Evolutionary conservation across 2,888 invertebrate species (phyloP), one percentile per base, ranked within the genome.

Genomic region (Protonemura montana): DNA sequence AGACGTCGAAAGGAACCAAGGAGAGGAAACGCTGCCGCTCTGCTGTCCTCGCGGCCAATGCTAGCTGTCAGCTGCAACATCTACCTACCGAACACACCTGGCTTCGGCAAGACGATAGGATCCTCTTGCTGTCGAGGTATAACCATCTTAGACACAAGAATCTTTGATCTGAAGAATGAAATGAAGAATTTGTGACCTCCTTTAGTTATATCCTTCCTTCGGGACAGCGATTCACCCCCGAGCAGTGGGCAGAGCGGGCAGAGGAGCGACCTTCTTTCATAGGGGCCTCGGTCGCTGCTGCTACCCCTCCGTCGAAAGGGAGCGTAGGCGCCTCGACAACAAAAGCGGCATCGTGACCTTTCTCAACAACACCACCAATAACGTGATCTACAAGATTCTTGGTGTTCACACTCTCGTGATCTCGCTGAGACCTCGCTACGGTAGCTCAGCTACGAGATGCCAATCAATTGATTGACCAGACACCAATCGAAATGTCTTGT

Each of bases 111-210:
- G 83, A 83, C 82, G 82, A 16, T 30, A 2, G 81, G 28, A 30
- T 78, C 78, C 28, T 78, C 35, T 0, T 78, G 28, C 82, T 42
- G 13, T 83, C 42, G 3, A n/a, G 41, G n/a, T 29, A 81, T 10
- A 81, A 25, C 59, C 27, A 78, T 78, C 78, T 78, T 78, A 78
- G 78, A 41, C 30, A 41, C 27, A 84, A 84, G 59, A 84, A 84
- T 81, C n/a, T 28, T 59, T 29, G n/a, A 30, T 81, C 81, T 81
- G 84, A 84, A 76, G 84, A 84, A 84, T 27, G 84, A 76, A 84
- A 28, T 30, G 76, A 42, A 84, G 84, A 84, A 84, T 84, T 84
- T 84, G 84, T 84, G 84, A 84, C 84, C 84, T 84, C 84, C 28
- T 84, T 84, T 81, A 59, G 59, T 59, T 84, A 84, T 59, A 59